These are phyloP conservation scores for Panopea generosa DNA, from an alignment of 2,888 invertebrate genomes.

Conservation along the genomic window DNA sequence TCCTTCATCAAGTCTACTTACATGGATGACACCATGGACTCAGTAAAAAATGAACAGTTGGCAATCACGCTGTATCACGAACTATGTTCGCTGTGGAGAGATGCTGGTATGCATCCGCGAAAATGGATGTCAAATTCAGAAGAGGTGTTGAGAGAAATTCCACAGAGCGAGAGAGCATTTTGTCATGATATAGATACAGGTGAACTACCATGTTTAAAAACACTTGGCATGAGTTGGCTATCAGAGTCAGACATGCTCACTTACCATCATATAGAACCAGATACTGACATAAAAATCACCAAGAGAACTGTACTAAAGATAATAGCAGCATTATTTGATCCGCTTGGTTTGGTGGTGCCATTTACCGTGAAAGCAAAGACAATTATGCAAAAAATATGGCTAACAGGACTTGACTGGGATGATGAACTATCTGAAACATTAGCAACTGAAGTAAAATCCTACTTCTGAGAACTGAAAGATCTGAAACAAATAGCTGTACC, in stretches of 20 bases:
- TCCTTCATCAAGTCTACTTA: too few species aligned
- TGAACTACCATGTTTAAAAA: too few species aligned
- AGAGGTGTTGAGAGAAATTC: conserved; percentile 46
- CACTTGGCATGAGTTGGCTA: too few species aligned
- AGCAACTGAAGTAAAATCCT: background rate
- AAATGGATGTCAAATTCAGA: conserved; percentile 52
- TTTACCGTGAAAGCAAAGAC: conserved; percentile 23
- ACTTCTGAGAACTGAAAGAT: conserved; percentile 10
- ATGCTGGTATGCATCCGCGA: conserved; percentile 38
- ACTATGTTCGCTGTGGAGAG: too few species aligned
- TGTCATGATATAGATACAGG: conserved; percentile 36
- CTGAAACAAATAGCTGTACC: conserved; percentile 36
- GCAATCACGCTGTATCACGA: too few species aligned
- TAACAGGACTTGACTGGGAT: conserved; percentile 27
- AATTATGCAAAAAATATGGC: conserved; percentile 23
- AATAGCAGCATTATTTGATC: too few species aligned
- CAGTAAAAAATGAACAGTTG: conserved; percentile 22
- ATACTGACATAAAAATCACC: conserved; percentile 53
- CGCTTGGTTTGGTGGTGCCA: too few species aligned
- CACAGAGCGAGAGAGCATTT: conserved; percentile 30
- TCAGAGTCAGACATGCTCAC: conserved; percentile 40
- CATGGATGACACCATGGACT: conserved; percentile 58
- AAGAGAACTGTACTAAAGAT: conserved; percentile 63
- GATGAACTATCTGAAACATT: background rate
- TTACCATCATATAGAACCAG: conserved; percentile 12